Conservation (phyloP, 1,140 invertebrate species). For the Portunus trituberculatus region DNA sequence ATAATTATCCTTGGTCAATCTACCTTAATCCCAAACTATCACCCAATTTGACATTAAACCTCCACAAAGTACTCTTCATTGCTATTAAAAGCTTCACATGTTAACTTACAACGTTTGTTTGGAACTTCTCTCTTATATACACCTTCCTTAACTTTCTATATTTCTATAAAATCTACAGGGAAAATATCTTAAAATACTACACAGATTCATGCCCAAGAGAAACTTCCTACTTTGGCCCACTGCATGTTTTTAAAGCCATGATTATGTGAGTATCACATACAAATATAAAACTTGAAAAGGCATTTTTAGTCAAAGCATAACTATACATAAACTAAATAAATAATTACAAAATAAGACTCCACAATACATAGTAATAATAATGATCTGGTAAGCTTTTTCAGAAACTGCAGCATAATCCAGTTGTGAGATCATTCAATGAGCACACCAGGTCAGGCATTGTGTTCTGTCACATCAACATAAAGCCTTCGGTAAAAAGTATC, state of each 20-base stretch:
- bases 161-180: not conserved
- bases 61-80: not conserved
- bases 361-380: constrained; percentile 32
- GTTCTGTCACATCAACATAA: not conserved
- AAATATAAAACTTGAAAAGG: constrained; percentile 9
- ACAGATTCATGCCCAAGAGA: not conserved
- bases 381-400: not conserved
- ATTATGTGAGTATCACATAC: constrained; percentile 7
- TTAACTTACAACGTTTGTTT: not conserved
- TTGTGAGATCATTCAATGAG: constrained; percentile 31
- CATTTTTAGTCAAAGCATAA: not conserved
- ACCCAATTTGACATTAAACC: not conserved
- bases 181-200: not conserved
- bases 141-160: not conserved
- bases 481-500: not conserved
- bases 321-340: not conserved
- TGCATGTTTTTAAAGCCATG: not conserved
- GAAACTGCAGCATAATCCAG: not conserved
- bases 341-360: constrained; percentile 15
- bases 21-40: not conserved
- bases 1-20: not conserved
- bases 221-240: constrained; percentile 2
- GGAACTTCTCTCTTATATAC: not conserved
- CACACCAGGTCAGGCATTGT: constrained; percentile 42
- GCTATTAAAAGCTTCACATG: not conserved